These are phyloP conservation scores for Melanostigma gelatinosum DNA, from an alignment of 2,113 vertebrate species.

Conservation along the genomic window DNA sequence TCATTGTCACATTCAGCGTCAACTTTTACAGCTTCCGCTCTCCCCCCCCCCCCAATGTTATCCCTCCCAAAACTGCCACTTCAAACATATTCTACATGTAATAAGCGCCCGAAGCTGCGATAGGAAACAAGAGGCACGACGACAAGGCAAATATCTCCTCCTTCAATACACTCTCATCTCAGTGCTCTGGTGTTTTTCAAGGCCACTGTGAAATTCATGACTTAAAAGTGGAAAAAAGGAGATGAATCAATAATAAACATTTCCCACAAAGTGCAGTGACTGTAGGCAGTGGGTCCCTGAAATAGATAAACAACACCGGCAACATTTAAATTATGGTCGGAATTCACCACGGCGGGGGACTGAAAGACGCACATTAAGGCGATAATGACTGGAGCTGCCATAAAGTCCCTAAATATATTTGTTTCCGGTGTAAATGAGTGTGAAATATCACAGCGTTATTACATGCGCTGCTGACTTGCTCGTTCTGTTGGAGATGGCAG, in stretches of 20 bases:
- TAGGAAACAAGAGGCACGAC: constrained; percentile 16
- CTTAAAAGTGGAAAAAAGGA: constrained; percentile 30
- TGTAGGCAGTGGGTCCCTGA: constrained; percentile 2
- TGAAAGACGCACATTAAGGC: background rate
- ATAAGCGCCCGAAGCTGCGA: constrained; percentile 10
- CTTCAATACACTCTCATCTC: constrained; percentile 33
- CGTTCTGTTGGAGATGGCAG: background rate
- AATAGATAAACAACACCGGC: constrained; percentile 18
- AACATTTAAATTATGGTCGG: constrained; percentile 38
- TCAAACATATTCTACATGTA: constrained; percentile 51
- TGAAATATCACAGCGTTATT: constrained; percentile 30
- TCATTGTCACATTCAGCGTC: constrained; percentile 65
- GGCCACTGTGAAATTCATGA: constrained; percentile 40
- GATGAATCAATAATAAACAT: constrained; percentile 41
- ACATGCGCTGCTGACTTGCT: too few relatives aligned
- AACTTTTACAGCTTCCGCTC: constrained; percentile 66
- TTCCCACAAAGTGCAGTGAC: constrained; percentile 23
- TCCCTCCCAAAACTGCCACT: constrained; percentile 52
- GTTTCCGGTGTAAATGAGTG: constrained; percentile 61
- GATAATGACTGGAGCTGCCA: constrained; percentile 8
- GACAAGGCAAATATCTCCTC: constrained; percentile 31
- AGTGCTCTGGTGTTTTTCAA: constrained; percentile 2
- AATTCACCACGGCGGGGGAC: constrained; percentile 8
- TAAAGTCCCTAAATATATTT: constrained; percentile 18
- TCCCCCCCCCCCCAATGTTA: constrained; percentile 48